Evolutionary conservation across 2,888 invertebrate genomes (phyloP).

Genomic region (Morinoia aosen): DNA sequence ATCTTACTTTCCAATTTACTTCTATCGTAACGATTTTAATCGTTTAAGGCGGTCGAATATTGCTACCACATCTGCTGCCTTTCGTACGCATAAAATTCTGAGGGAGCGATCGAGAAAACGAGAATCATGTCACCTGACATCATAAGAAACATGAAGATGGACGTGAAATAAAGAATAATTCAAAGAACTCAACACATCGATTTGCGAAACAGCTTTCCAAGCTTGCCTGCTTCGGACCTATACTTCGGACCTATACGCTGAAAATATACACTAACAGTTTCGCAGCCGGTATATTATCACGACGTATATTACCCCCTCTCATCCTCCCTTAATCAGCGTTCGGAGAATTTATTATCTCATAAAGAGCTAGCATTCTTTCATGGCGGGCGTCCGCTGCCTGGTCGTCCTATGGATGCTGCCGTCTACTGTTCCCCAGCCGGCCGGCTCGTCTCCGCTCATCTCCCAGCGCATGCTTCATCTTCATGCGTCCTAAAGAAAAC

Average conservation of each 20-base stretch:
- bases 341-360: slow-evolving; percentile 2
- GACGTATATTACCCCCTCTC: background rate
- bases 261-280: background rate
- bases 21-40: background rate
- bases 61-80: background rate
- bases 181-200: background rate
- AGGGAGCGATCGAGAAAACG: background rate
- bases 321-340: background rate
- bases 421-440: background rate
- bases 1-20: background rate
- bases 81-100: background rate
- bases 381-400: background rate
- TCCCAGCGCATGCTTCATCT: background rate
- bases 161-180: background rate
- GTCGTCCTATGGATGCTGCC: background rate
- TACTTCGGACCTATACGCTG: background rate
- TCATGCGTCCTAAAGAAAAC: background rate
- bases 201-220: background rate
- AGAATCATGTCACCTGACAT: background rate
- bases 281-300: background rate
- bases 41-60: background rate
- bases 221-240: background rate
- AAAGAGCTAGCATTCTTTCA: background rate
- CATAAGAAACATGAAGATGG: background rate
- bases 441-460: background rate